phyloP scores from a whole-genome alignment of 30 jellyfish, hydroid and myxozoan genomes.

The Nemopilema nomurai region DNA sequence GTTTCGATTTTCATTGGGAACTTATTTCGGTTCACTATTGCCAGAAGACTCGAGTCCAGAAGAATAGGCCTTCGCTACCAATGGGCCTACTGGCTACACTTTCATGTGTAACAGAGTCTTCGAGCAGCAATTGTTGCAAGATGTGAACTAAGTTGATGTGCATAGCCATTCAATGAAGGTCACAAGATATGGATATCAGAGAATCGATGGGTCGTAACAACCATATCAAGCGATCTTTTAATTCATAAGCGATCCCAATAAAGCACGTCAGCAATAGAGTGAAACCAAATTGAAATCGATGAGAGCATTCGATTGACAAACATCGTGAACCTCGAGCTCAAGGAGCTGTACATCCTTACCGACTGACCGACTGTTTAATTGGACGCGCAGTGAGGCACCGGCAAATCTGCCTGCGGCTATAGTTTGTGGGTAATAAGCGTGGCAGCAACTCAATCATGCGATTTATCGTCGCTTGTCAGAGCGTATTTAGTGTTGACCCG shows the following conservation, averaged over 20 bases:
- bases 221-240: neutral
- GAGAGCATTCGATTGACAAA: neutral
- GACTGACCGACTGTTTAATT: slow-evolving; percentile 25
- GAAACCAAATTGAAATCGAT: neutral
- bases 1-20: no score
- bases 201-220: neutral
- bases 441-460: slow-evolving; percentile 9
- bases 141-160: neutral
- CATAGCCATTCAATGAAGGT: neutral
- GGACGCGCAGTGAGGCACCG: slow-evolving; percentile 46
- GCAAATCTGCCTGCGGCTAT: slow-evolving; percentile 16
- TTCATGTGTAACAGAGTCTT: no score
- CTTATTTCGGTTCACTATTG: no score
- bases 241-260: neutral
- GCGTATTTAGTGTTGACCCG: neutral
- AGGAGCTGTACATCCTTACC: neutral
- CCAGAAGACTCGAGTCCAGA: no score
- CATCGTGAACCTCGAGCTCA: neutral
- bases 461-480: slow-evolving; percentile 2
- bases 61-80: no score
- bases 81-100: no score
- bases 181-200: neutral
- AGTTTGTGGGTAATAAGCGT: slow-evolving; percentile 41
- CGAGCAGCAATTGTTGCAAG: no score
- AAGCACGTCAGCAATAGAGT: neutral